Evolutionary conservation across 2,888 invertebrate genomes (phyloP).

Genomic region (Himalopsyche anomala): DNA sequence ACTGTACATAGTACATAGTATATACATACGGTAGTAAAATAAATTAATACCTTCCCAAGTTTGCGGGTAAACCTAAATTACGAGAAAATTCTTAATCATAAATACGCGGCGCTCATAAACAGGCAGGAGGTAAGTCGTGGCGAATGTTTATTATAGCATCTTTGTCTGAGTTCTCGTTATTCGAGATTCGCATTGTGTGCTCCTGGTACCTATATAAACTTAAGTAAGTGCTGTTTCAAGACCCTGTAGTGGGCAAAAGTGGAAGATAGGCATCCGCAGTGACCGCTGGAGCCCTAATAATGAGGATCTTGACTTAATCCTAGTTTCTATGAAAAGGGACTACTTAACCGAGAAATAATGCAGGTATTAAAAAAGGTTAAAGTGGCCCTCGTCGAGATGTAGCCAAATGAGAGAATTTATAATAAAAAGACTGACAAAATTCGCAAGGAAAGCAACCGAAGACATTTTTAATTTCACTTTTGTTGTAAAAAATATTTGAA

Average conservation of each 20-base stretch:
- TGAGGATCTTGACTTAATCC: constrained; percentile 62
- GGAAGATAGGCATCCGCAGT: constrained; percentile 3
- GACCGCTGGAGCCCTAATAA: constrained; percentile 54
- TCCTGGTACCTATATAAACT: constrained; percentile 45
- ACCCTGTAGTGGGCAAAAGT: constrained; percentile 23
- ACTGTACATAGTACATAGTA: too few relatives aligned
- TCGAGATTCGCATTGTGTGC: constrained; percentile 41
- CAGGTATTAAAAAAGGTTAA: constrained; percentile 56
- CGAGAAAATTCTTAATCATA: constrained; percentile 40
- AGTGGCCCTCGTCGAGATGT: neutral
- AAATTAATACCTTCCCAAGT: constrained; percentile 3
- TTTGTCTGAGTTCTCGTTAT: constrained; percentile 50
- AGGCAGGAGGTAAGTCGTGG: constrained; percentile 23
- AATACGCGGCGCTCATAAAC: constrained; percentile 35
- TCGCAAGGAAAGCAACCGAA: too few relatives aligned
- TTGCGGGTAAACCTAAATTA: constrained; percentile 24
- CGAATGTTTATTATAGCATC: constrained; percentile 48
- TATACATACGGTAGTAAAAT: neutral
- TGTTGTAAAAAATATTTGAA: too few relatives aligned
- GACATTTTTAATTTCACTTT: too few relatives aligned
- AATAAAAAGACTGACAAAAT: neutral
- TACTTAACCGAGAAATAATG: constrained; percentile 52
- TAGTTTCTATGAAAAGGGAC: constrained; percentile 55
- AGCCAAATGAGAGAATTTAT: constrained; percentile 19
- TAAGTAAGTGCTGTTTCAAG: constrained; percentile 27